These are phyloP conservation scores for Enteromius radiatus DNA, from an alignment of 2,797 vertebrate genomes.

Conservation along the genomic window DNA sequence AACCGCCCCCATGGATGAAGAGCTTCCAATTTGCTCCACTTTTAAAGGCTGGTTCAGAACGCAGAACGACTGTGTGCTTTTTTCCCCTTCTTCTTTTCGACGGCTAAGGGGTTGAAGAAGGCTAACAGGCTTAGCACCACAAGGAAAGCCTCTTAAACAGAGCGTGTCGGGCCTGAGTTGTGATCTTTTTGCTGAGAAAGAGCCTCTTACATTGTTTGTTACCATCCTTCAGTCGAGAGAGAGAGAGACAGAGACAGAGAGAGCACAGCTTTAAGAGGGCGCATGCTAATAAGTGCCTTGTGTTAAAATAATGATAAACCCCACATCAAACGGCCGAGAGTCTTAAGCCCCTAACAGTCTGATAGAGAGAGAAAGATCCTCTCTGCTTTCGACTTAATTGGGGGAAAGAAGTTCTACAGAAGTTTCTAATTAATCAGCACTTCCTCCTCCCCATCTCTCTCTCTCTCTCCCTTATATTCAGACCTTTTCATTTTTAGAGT, in stretches of 20 bases:
- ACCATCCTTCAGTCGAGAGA: conserved; percentile 10
- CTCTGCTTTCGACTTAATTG: not conserved
- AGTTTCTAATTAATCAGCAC: conserved; percentile 42
- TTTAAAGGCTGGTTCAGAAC: conserved; percentile 21
- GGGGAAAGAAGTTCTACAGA: conserved; percentile 37
- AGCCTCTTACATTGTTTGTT: conserved; percentile 49
- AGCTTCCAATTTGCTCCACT: conserved; percentile 20
- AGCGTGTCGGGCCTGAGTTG: conserved; percentile 47
- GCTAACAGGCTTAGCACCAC: conserved; percentile 51
- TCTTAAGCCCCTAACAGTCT: conserved; percentile 56
- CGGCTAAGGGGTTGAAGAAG: conserved; percentile 34
- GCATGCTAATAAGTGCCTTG: conserved; percentile 76
- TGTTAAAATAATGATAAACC: conserved; percentile 81
- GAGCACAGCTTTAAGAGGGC: conserved; percentile 64
- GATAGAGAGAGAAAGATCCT: conserved; percentile 25
- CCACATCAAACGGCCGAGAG: conserved; percentile 46
- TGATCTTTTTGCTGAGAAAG: conserved; percentile 44
- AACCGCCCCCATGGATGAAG: not conserved
- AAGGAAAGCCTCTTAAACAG: conserved; percentile 49
- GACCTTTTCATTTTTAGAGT: not conserved
- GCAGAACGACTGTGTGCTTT: not conserved
- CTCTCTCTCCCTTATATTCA: not conserved
- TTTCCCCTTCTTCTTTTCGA: not conserved
- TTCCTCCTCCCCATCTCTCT: not conserved
- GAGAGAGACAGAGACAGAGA: conserved; percentile 3